These are phyloP conservation scores for Corythornis vintsioides DNA, from an alignment of 2,113 vertebrate genomes.

Conservation along the genomic window DNA sequence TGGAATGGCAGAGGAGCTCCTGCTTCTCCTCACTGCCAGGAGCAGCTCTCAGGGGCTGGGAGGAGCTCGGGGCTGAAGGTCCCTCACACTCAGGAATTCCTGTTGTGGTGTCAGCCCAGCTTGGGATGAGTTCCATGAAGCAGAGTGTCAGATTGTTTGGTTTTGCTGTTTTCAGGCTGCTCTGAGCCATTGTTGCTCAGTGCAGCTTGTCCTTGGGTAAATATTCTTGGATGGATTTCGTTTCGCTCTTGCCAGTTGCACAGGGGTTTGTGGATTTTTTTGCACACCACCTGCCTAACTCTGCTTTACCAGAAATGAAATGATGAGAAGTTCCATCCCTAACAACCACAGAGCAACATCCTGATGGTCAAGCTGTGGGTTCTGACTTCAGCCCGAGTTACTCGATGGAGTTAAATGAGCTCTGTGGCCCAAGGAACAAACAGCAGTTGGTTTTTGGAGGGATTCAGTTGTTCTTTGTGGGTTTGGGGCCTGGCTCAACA, in stretches of 20 bases:
- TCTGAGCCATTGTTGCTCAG: background rate
- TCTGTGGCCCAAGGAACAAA: background rate
- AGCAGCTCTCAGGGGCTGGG: background rate
- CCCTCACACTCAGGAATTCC: background rate
- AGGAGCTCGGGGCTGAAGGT: background rate
- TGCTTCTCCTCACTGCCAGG: background rate
- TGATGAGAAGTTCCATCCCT: background rate
- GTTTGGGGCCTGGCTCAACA: background rate
- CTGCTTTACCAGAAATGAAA: background rate
- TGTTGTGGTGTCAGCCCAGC: accelerated
- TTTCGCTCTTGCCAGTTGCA: background rate
- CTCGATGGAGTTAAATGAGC: accelerated
- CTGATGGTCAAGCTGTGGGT: background rate
- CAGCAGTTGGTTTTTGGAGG: background rate
- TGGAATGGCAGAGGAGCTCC: background rate
- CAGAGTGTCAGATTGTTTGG: background rate
- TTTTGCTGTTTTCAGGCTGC: background rate
- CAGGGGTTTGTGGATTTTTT: background rate
- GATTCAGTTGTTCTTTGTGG: accelerated
- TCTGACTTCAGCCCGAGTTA: background rate
- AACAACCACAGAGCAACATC: accelerated
- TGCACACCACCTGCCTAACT: background rate
- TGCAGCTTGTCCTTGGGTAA: background rate
- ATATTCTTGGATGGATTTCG: background rate
- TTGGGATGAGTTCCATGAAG: background rate